Percentiles rank a stretch among this genome's conserved stretches.
These are phyloP conservation scores for Crematogaster levior DNA, from an alignment of 2,888 invertebrate species.

Conservation along the genomic window DNA sequence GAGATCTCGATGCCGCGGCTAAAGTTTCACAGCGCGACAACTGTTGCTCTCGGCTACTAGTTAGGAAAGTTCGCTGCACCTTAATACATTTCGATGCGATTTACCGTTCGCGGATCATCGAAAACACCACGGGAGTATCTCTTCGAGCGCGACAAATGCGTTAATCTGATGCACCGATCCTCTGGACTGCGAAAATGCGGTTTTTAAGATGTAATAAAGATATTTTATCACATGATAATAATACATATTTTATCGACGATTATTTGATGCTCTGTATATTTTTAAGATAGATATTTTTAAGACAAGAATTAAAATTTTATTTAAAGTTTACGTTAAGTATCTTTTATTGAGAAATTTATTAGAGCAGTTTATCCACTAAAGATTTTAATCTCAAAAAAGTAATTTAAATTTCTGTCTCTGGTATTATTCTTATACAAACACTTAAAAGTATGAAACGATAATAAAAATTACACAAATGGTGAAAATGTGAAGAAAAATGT, in stretches of 20 bases:
- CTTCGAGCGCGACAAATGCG: neutral
- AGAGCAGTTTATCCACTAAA: neutral
- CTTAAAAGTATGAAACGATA: neutral
- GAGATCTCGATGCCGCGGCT: slow-evolving; percentile 56
- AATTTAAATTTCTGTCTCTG: neutral
- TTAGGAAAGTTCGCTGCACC: slow-evolving; percentile 49
- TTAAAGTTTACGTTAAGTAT: neutral
- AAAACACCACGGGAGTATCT: neutral
- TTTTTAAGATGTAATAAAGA: slow-evolving; percentile 14
- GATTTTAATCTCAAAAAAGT: neutral
- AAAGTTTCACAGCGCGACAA: slow-evolving; percentile 67
- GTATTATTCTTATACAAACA: neutral
- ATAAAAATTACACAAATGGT: neutral
- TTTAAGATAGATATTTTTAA: neutral
- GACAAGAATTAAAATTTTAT: neutral
- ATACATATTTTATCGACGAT: slow-evolving; percentile 14
- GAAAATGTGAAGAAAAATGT: neutral
- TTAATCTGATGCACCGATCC: slow-evolving; percentile 18
- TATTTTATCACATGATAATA: slow-evolving; percentile 32
- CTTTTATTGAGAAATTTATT: neutral
- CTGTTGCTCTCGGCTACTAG: slow-evolving; percentile 67
- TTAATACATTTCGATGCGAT: slow-evolving; percentile 66
- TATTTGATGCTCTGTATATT: neutral
- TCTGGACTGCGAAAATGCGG: slow-evolving; percentile 20
- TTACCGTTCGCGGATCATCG: slow-evolving; percentile 24